Percentiles rank a stretch among this genome's conserved stretches.
These are phyloP conservation scores for Spea multiplicata DNA, from an alignment of 2,113 vertebrate genomes.

Conservation along the genomic window DNA sequence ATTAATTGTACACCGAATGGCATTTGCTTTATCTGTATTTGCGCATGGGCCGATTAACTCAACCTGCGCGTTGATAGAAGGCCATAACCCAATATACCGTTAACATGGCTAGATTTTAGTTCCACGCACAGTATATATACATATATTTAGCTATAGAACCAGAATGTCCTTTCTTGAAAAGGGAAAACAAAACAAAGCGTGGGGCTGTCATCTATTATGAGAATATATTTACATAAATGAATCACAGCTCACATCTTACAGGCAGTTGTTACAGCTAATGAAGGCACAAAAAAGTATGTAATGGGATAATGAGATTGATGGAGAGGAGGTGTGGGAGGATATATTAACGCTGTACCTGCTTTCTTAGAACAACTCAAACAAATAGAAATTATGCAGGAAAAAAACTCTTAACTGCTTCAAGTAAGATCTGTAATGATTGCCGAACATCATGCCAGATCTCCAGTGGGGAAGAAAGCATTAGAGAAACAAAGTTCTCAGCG, in stretches of 20 bases:
- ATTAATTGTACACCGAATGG: too few species aligned
- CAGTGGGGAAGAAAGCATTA: neutral
- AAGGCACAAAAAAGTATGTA: slow-evolving; percentile 27
- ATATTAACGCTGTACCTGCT: slow-evolving; percentile 16
- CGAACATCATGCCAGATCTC: neutral
- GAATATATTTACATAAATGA: slow-evolving; percentile 44
- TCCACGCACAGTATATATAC: too few species aligned
- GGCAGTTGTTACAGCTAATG: slow-evolving; percentile 20
- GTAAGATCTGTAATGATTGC: neutral
- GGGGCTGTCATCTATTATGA: neutral
- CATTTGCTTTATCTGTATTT: too few species aligned
- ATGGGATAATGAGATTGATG: slow-evolving; percentile 16
- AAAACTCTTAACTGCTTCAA: slow-evolving; percentile 1
- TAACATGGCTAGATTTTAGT: too few species aligned
- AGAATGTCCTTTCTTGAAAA: neutral
- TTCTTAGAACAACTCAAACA: slow-evolving; percentile 15
- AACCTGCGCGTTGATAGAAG: too few species aligned
- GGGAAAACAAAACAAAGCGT: neutral
- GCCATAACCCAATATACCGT: too few species aligned
- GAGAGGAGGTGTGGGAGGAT: slow-evolving; percentile 1
- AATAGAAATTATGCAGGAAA: neutral
- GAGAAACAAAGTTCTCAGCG: neutral
- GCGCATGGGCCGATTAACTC: too few species aligned
- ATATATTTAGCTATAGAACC: too few species aligned
- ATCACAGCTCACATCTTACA: slow-evolving; percentile 30